These are phyloP conservation scores for Parambassis ranga DNA, from an alignment of 2,797 vertebrate genomes.

Conservation along the genomic window DNA sequence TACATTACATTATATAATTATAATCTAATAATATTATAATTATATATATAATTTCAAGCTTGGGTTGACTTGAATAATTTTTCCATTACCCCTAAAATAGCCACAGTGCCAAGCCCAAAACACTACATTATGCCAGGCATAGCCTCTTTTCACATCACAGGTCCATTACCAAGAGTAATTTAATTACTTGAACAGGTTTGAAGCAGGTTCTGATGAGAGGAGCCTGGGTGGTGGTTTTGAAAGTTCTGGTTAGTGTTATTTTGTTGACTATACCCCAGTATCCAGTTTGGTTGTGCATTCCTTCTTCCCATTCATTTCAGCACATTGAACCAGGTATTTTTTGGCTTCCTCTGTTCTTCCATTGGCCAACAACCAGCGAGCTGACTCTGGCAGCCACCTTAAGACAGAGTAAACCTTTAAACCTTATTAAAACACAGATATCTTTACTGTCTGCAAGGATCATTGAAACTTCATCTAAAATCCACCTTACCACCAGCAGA, in stretches of 20 bases:
- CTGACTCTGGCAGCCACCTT: slow-evolving; percentile 91
- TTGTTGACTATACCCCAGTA: slow-evolving; percentile 66
- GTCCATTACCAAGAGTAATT: too few species aligned
- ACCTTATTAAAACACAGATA: not conserved
- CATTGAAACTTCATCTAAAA: not conserved
- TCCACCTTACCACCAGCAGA: slow-evolving; percentile 83
- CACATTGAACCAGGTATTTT: slow-evolving; percentile 79
- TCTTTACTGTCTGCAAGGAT: not conserved
- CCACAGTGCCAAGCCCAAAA: too few species aligned
- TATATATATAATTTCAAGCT: too few species aligned
- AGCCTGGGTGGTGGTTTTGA: too few species aligned
- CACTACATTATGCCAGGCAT: too few species aligned
- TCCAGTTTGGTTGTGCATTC: slow-evolving; percentile 54
- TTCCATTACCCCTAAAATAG: too few species aligned
- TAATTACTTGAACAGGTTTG: too few species aligned
- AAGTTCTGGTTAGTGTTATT: not conserved
- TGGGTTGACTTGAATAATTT: too few species aligned
- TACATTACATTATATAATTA: too few species aligned
- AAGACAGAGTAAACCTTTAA: not conserved
- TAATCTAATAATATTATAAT: too few species aligned
- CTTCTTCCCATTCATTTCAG: slow-evolving; percentile 76
- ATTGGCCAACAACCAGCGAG: slow-evolving; percentile 86
- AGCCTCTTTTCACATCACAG: too few species aligned
- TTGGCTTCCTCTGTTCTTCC: slow-evolving; percentile 79
- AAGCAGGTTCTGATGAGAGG: too few species aligned